These are phyloP conservation scores for Sinhomidia bicolor DNA, from an alignment of 2,888 invertebrate species.

Conservation along the genomic window DNA sequence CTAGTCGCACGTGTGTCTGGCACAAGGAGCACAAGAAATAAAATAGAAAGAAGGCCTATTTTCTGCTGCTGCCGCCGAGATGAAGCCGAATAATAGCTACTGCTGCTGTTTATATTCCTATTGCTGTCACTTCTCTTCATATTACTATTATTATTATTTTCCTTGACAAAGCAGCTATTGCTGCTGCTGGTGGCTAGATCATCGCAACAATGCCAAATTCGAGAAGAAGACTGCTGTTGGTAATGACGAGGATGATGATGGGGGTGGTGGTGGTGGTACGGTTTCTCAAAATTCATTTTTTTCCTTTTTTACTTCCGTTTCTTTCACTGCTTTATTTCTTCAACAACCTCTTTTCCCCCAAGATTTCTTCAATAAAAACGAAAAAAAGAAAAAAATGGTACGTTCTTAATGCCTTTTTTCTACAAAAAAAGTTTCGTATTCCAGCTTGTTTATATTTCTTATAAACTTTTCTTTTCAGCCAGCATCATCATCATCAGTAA, in stretches of 20 bases:
- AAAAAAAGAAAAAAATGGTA: background rate
- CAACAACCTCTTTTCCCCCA: background rate
- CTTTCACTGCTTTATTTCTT: background rate
- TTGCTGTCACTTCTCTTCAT: conserved; percentile 14
- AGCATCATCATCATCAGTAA: background rate
- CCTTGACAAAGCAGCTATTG: background rate
- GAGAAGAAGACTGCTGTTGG: conserved; percentile 7
- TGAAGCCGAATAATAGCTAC: background rate
- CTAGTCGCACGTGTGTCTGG: conserved; percentile 62
- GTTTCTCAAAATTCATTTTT: conserved; percentile 48
- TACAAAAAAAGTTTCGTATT: background rate
- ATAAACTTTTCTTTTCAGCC: background rate
- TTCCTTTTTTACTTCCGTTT: background rate
- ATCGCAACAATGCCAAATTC: conserved; percentile 41
- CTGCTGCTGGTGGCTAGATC: background rate
- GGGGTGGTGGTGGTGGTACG: conserved; percentile 16
- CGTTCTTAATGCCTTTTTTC: background rate
- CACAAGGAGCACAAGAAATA: conserved; percentile 62
- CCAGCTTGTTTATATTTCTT: background rate
- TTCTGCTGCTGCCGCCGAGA: background rate
- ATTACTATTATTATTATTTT: no score
- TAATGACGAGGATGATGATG: conserved; percentile 32
- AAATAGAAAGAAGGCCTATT: conserved; percentile 51
- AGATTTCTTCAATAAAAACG: conserved; percentile 40
- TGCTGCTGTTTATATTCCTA: background rate